phyloP scores from a whole-genome alignment of 1,140 invertebrate genomes.

The Drosophila sulfurigaster region DNA sequence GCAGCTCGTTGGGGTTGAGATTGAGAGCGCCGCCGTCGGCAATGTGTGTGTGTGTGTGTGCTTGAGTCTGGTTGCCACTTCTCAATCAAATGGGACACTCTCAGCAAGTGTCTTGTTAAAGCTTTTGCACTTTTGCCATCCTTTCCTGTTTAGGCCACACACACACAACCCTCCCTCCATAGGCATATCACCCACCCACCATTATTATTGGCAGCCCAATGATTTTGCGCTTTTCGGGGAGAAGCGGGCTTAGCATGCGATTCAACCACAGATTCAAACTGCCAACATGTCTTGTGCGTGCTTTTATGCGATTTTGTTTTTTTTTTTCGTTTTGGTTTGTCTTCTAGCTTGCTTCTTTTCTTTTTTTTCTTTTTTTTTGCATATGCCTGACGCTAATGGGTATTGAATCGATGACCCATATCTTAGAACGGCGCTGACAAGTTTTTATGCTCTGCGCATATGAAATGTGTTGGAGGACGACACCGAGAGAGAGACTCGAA shows the following conservation, averaged over 20 bases:
- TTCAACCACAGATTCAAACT: slow-evolving; percentile 15
- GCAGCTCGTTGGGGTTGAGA: not conserved
- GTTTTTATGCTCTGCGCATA: slow-evolving; percentile 14
- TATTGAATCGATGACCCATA: slow-evolving; percentile 40
- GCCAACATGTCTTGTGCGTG: slow-evolving; percentile 29
- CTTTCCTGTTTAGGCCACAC: slow-evolving; percentile 23
- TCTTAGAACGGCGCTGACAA: slow-evolving; percentile 16
- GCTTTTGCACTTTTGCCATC: slow-evolving; percentile 31
- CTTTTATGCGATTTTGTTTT: slow-evolving; percentile 35
- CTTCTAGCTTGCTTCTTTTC: not conserved
- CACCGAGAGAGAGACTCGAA: no score
- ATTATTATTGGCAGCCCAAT: slow-evolving; percentile 39
- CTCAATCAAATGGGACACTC: slow-evolving; percentile 42
- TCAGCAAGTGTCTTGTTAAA: slow-evolving; percentile 38
- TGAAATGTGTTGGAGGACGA: not conserved
- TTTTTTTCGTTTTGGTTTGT: slow-evolving; percentile 6
- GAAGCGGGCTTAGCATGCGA: slow-evolving; percentile 13
- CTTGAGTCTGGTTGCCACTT: slow-evolving; percentile 17
- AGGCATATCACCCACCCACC: slow-evolving; percentile 15
- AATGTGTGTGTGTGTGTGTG: slow-evolving; percentile 8
- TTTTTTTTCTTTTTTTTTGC: slow-evolving; percentile 12
- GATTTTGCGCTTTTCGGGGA: slow-evolving; percentile 38
- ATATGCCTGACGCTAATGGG: slow-evolving; percentile 30
- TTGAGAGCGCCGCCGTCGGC: not conserved
- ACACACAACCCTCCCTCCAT: no score